Evolutionary conservation across 2,113 vertebrate genomes (phyloP).

Genomic region (Cyphomyrus discorhynchus): DNA sequence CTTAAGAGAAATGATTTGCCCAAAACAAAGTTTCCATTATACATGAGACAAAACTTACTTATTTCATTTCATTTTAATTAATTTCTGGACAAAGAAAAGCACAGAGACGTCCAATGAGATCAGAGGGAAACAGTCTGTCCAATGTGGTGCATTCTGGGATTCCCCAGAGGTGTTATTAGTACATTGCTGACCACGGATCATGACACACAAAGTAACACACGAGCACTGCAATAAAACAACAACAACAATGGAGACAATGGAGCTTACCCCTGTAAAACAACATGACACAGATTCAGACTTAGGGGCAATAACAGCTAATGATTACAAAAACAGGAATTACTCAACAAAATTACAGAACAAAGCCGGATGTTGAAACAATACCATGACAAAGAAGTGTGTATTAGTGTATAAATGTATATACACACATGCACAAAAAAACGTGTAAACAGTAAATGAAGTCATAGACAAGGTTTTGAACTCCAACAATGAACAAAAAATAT

Average conservation of each 20-base stretch:
- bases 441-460: background rate
- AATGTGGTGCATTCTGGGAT: background rate
- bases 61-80: background rate
- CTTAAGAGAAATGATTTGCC: background rate
- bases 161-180: background rate
- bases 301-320: background rate
- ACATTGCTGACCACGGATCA: background rate
- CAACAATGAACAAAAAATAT: background rate
- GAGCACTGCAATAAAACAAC: background rate
- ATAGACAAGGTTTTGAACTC: background rate
- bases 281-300: background rate
- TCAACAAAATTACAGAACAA: background rate
- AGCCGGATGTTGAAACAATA: background rate
- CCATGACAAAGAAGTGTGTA: background rate
- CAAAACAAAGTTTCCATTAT: background rate
- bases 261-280: background rate
- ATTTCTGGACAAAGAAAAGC: background rate
- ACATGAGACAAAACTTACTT: background rate
- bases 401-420: background rate
- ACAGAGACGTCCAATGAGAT: background rate
- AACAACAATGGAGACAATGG: background rate
- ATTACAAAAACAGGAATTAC: background rate
- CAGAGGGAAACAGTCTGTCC: background rate
- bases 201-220: background rate
- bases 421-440: background rate